phyloP scores from a whole-genome alignment of 1,140 invertebrate species.

The Chironomus tepperi region DNA sequence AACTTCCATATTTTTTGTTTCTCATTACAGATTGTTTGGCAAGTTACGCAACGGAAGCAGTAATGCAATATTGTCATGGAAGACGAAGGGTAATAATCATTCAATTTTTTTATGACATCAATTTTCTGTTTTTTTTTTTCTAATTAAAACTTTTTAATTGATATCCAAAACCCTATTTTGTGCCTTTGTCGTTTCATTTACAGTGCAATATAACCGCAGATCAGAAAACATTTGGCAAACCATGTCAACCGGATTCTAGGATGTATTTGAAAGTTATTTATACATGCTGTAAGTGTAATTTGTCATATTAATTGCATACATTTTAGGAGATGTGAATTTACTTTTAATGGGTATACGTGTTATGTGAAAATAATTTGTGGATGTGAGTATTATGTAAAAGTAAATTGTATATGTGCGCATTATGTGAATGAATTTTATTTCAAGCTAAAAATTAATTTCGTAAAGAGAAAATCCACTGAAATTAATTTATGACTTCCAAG shows the following conservation, averaged over 20 bases:
- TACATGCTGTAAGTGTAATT: constrained; percentile 75
- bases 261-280: constrained; percentile 89
- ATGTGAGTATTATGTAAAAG: too few species aligned
- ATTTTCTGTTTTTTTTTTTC: too few species aligned
- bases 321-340: too few species aligned
- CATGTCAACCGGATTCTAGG: constrained; percentile 69
- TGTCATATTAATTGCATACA: not conserved
- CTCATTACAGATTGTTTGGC: constrained; percentile 69
- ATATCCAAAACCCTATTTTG: not conserved
- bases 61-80: constrained; percentile 83
- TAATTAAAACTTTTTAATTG: not conserved
- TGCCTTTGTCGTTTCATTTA: not conserved
- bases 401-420: too few species aligned
- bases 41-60: constrained; percentile 76
- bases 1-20: not conserved
- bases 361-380: too few species aligned
- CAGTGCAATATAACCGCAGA: constrained; percentile 72
- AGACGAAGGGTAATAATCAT: constrained; percentile 45
- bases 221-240: constrained; percentile 75
- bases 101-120: not conserved
- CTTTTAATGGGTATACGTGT: too few species aligned
- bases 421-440: too few species aligned
- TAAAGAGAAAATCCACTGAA: too few species aligned
- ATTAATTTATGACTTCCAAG: too few species aligned
- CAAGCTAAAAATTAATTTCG: too few species aligned